phyloP scores from a whole-genome alignment of 2,888 invertebrate genomes.

The Drosophila koepferae region DNA sequence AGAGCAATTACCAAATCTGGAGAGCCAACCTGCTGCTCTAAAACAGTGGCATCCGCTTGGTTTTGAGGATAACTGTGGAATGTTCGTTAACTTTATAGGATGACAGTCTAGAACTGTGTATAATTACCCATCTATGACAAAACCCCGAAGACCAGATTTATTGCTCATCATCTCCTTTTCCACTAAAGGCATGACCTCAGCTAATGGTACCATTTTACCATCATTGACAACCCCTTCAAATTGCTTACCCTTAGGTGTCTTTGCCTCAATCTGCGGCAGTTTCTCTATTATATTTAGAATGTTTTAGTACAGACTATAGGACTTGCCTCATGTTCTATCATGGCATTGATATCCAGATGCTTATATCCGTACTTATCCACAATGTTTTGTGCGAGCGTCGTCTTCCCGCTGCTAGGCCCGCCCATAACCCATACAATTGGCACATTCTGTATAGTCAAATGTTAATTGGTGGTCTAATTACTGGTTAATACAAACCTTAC shows the following conservation, averaged over 20 bases:
- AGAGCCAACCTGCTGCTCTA: slow-evolving; percentile 90
- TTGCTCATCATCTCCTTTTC: slow-evolving; percentile 91
- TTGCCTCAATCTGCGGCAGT: slow-evolving; percentile 22
- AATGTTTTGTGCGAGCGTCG: slow-evolving; percentile 96
- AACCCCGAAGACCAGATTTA: slow-evolving; percentile 89
- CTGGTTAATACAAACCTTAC: not conserved
- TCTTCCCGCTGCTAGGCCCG: slow-evolving; percentile 96
- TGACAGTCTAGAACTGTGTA: not conserved
- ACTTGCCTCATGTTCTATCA: slow-evolving; percentile 93
- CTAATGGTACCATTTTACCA: slow-evolving; percentile 94
- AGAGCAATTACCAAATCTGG: slow-evolving; percentile 91
- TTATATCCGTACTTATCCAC: slow-evolving; percentile 96
- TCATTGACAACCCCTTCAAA: slow-evolving; percentile 93
- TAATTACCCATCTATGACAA: slow-evolving; percentile 91
- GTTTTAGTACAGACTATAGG: not conserved
- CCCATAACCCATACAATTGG: slow-evolving; percentile 96
- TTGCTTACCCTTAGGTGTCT: slow-evolving; percentile 90
- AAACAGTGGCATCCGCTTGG: slow-evolving; percentile 92
- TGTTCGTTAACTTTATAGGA: not conserved
- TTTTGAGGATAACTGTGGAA: slow-evolving; percentile 90
- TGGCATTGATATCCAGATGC: slow-evolving; percentile 96
- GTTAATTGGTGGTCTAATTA: not conserved
- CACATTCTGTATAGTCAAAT: slow-evolving; percentile 74
- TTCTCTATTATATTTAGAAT: not conserved
- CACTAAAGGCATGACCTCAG: slow-evolving; percentile 93